These are phyloP conservation scores for Melanotaenia trifasciata DNA, from an alignment of 2,797 vertebrate genomes.

Conservation along the genomic window DNA sequence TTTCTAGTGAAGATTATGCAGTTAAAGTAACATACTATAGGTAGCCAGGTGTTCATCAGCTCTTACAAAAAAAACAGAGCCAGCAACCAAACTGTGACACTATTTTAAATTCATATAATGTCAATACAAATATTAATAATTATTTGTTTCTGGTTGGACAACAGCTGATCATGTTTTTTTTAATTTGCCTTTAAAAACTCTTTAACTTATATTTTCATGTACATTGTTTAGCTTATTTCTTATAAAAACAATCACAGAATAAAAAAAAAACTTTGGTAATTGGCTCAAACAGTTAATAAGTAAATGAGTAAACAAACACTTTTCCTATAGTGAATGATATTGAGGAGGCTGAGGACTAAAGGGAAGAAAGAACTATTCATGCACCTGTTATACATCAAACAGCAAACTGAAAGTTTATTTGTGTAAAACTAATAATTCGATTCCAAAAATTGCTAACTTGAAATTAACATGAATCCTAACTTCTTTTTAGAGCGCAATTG, in stretches of 20 bases:
- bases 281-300: too few species aligned
- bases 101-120: background rate
- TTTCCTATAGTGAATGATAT: background rate
- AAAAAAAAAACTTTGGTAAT: too few species aligned
- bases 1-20: slow-evolving; percentile 3
- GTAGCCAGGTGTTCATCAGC: slow-evolving; percentile 24
- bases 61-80: background rate
- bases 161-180: background rate
- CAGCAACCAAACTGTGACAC: background rate
- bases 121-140: background rate
- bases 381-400: too few species aligned
- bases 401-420: too few species aligned
- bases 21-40: background rate
- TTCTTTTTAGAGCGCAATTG: background rate
- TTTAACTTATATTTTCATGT: too few species aligned
- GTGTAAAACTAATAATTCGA: too few species aligned
- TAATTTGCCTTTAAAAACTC: too few species aligned
- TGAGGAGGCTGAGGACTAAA: background rate
- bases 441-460: background rate
- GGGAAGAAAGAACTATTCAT: background rate
- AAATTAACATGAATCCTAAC: background rate
- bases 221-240: too few species aligned
- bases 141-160: background rate
- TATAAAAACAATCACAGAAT: too few species aligned
- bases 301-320: background rate